Conservation (phyloP, 2,797 vertebrate species). For the Mallotus villosus region DNA sequence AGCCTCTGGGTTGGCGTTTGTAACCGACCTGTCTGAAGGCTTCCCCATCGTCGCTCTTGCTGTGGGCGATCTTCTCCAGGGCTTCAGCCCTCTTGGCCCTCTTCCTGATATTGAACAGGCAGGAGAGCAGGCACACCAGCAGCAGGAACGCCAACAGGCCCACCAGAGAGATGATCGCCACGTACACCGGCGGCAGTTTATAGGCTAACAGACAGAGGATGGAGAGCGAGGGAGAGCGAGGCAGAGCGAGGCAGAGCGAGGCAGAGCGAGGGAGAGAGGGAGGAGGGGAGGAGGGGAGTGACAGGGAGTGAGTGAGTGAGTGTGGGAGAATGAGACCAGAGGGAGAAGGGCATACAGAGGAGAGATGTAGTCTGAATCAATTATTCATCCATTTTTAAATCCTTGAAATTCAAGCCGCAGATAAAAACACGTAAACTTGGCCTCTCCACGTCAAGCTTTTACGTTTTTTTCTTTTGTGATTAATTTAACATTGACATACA, state of each 20-base stretch:
- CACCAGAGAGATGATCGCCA: constrained; percentile 76
- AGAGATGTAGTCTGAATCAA: not conserved
- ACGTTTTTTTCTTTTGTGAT: not conserved
- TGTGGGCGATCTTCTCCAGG: constrained; percentile 75
- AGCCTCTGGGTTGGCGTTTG: not conserved
- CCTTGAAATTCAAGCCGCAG: not conserved
- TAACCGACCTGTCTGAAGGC: constrained; percentile 76
- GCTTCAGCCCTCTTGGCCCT: constrained; percentile 73
- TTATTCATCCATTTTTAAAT: not conserved
- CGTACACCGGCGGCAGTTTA: constrained; percentile 70
- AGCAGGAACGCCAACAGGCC: constrained; percentile 76
- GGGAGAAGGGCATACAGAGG: not conserved
- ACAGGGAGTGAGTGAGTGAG: not conserved
- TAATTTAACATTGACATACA: not conserved
- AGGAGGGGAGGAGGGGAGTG: no score
- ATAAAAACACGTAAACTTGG: not conserved
- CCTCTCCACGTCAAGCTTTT: no score
- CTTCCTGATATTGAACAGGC: constrained; percentile 77
- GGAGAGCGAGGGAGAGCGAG: constrained; percentile 15
- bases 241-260: not conserved
- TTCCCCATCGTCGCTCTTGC: constrained; percentile 77
- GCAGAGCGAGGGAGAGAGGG: no score
- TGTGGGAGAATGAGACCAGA: not conserved
- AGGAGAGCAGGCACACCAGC: constrained; percentile 78
- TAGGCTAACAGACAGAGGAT: constrained; percentile 57